Conservation (phyloP, 2,888 invertebrate genomes). For the Agrilus cyanescens region DNA sequence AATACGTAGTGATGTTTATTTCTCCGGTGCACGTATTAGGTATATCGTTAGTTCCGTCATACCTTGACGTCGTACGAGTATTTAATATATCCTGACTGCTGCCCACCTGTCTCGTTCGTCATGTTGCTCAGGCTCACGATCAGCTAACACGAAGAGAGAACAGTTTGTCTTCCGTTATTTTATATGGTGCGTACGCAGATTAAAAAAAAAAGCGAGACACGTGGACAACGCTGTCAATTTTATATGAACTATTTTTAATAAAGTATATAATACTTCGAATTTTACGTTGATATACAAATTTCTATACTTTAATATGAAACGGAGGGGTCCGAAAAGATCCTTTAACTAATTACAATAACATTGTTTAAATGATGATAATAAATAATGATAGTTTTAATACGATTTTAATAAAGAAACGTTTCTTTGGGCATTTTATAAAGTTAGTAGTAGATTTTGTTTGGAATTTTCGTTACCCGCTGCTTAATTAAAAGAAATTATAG, state of each 20-base stretch:
- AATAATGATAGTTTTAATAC: conserved; percentile 36
- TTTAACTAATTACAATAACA: conserved; percentile 32
- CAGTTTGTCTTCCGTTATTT: conserved; percentile 9
- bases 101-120: no score
- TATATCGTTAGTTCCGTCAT: no score
- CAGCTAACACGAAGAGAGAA: no score
- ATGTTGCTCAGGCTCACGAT: no score
- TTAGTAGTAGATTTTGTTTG: conserved; percentile 15
- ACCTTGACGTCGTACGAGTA: no score
- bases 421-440: conserved; percentile 34
- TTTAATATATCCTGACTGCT: no score
- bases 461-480: conserved; percentile 9
- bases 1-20: no score
- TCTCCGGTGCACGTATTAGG: no score
- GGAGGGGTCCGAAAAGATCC: conserved; percentile 22
- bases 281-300: conserved; percentile 33
- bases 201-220: conserved; percentile 21
- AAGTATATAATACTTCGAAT: conserved; percentile 36
- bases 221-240: conserved; percentile 33
- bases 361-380: conserved; percentile 32
- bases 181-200: conserved; percentile 8
- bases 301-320: conserved; percentile 27
- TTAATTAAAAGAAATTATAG: neutral
- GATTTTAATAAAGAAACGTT: conserved; percentile 34
- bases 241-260: conserved; percentile 36